phyloP scores from a whole-genome alignment of 1,140 invertebrate genomes.

The Anastatus disparis region DNA sequence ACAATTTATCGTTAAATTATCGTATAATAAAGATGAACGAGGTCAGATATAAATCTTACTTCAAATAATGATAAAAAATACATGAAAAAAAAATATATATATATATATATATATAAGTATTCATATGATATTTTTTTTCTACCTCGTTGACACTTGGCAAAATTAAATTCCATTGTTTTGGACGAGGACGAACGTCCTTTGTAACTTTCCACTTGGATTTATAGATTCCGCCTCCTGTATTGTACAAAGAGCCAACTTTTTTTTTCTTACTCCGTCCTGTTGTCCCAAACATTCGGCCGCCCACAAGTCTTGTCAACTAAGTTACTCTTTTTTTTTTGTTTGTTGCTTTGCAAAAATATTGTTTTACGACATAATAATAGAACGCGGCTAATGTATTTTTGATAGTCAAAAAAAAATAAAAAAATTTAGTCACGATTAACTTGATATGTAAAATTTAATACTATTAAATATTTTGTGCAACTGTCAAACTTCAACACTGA shows the following conservation, averaged over 20 bases:
- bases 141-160: neutral
- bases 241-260: slow-evolving; percentile 14
- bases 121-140: too few species aligned
- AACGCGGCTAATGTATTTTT: too few species aligned
- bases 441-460: too few species aligned
- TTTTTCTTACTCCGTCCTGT: neutral
- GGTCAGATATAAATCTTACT: too few species aligned
- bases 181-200: slow-evolving; percentile 7
- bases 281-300: neutral
- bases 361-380: too few species aligned
- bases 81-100: too few species aligned
- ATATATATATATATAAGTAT: neutral
- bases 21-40: neutral
- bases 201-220: slow-evolving; percentile 24
- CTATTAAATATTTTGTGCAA: too few species aligned
- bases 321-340: too few species aligned
- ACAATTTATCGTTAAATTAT: neutral
- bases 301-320: too few species aligned
- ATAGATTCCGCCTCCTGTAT: slow-evolving; percentile 9
- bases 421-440: too few species aligned
- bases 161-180: slow-evolving; percentile 31
- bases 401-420: neutral
- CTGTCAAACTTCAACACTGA: too few species aligned
- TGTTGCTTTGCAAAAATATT: too few species aligned
- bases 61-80: neutral